Percentiles rank a stretch among this genome's conserved stretches.
phyloP scores from a whole-genome alignment of 2,888 invertebrate genomes.

The Keiferia lycopersicella region DNA sequence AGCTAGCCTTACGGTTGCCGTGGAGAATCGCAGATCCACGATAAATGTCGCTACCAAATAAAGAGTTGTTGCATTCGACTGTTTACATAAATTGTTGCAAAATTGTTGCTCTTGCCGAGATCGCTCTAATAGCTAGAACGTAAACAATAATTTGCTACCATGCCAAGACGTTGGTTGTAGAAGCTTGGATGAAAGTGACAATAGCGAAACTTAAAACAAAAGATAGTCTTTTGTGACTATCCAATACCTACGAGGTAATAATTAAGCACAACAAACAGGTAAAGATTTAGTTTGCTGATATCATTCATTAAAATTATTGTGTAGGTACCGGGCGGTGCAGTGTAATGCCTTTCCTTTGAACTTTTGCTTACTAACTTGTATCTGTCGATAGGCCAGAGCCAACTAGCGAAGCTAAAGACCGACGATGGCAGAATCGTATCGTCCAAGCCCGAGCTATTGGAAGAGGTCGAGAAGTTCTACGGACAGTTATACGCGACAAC shows the following conservation, averaged over 20 bases:
- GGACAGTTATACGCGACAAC: too few relatives aligned
- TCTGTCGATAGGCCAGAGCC: too few relatives aligned
- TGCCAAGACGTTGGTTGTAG: background rate
- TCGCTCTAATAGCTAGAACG: background rate
- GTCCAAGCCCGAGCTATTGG: too few relatives aligned
- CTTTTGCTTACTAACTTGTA: background rate
- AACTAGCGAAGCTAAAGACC: too few relatives aligned
- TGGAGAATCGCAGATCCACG: conserved; percentile 13
- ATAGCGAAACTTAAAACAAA: background rate
- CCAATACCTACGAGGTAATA: background rate
- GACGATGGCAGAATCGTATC: too few relatives aligned
- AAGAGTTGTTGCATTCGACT: background rate
- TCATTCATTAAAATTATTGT: background rate
- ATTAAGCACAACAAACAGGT: background rate
- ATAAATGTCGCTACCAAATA: conserved; percentile 19
- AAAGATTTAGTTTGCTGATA: conserved; percentile 6
- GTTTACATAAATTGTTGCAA: background rate
- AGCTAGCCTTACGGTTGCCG: conserved; percentile 10
- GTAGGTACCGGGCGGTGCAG: background rate
- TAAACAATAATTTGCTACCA: conserved; percentile 2
- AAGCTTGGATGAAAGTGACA: background rate
- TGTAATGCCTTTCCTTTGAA: background rate
- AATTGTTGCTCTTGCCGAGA: background rate
- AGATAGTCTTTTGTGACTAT: background rate
- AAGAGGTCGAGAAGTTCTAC: too few relatives aligned